Evolutionary conservation across 2,113 vertebrate species (phyloP).

Genomic region (Podocnemis expansa): DNA sequence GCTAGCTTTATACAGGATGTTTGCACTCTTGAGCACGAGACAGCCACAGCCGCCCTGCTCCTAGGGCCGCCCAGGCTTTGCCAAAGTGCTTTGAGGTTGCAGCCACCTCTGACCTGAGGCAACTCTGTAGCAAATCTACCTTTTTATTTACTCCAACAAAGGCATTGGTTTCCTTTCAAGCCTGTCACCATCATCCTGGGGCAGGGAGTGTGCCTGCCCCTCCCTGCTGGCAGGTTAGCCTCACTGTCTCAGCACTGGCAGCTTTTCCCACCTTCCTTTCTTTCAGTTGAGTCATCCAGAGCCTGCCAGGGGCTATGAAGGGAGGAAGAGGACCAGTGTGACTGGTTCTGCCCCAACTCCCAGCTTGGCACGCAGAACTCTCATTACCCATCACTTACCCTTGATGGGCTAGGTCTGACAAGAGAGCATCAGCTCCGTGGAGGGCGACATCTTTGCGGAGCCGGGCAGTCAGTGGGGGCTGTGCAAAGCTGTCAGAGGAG

Average conservation of each 20-base stretch:
- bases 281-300: background rate
- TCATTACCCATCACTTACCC: background rate
- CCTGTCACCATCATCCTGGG: too few species aligned
- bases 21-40: too few species aligned
- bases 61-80: too few species aligned
- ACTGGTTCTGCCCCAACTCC: background rate
- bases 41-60: too few species aligned
- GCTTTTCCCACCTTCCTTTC: background rate
- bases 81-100: too few species aligned
- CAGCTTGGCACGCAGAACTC: background rate
- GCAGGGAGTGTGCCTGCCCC: background rate
- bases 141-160: background rate
- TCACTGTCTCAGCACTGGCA: background rate
- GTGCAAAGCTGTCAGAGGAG: background rate
- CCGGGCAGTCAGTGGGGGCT: background rate
- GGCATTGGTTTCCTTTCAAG: background rate
- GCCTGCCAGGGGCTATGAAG: background rate
- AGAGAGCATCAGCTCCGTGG: background rate
- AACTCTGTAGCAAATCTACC: background rate
- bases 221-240: background rate
- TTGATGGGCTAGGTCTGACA: background rate
- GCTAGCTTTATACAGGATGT: background rate
- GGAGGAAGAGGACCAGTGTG: background rate
- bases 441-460: background rate
- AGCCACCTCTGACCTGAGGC: too few species aligned